Percentiles rank a stretch among this genome's conserved stretches.
These are phyloP conservation scores for Scolopax mira DNA, from an alignment of 2,113 vertebrate genomes.

Conservation along the genomic window DNA sequence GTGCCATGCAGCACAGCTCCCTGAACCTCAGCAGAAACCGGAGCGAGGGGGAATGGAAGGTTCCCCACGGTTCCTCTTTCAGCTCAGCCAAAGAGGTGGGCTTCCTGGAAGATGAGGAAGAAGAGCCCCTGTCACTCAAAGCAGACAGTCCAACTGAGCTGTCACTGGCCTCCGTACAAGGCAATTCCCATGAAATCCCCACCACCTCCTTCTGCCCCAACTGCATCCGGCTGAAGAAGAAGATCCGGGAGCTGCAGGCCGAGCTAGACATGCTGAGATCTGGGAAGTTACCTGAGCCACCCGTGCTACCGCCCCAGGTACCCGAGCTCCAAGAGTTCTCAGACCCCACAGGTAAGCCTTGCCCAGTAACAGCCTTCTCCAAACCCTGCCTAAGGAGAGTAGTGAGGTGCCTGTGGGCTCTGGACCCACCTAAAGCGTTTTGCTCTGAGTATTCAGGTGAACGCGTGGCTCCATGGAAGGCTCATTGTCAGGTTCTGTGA, in stretches of 20 bases:
- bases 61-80: conserved; percentile 53
- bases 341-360: conserved; percentile 86
- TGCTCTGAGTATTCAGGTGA: conserved; percentile 12
- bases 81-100: conserved; percentile 65
- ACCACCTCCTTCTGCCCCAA: conserved; percentile 95
- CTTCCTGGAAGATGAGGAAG: conserved; percentile 72
- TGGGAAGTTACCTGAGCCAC: conserved; percentile 72
- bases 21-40: conserved; percentile 64
- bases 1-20: conserved; percentile 22
- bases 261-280: conserved; percentile 88
- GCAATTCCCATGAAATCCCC: conserved; percentile 77
- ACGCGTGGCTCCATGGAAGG: neutral
- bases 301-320: conserved; percentile 75
- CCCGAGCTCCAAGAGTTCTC: conserved; percentile 86
- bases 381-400: conserved; percentile 56
- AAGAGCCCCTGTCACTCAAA: conserved; percentile 78
- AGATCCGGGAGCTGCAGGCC: conserved; percentile 91
- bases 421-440: neutral
- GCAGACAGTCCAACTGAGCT: conserved; percentile 82
- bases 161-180: conserved; percentile 59
- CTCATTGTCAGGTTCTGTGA: conserved; percentile 12
- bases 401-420: conserved; percentile 29
- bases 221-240: conserved; percentile 90
- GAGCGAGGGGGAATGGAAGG: conserved; percentile 73
- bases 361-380: conserved; percentile 43